Evolutionary conservation across 2,113 vertebrate species (phyloP).

Genomic region (Pomatostomus ruficeps): DNA sequence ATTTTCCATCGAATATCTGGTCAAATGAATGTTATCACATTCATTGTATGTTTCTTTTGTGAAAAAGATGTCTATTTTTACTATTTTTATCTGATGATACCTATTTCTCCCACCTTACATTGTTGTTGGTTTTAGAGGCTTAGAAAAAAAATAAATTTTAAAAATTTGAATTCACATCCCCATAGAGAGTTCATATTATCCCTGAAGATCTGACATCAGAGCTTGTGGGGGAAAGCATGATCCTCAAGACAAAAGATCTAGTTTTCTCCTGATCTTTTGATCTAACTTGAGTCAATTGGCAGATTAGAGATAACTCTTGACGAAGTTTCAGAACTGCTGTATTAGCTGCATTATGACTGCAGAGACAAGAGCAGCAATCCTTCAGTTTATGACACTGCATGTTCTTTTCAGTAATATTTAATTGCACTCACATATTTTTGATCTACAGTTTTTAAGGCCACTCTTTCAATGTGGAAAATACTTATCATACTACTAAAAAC

Average conservation of each 20-base stretch:
- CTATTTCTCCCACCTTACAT: not conserved
- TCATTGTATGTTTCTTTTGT: not conserved
- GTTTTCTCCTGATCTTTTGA: not conserved
- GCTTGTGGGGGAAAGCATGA: not conserved
- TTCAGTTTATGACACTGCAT: not conserved
- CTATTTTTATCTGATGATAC: not conserved
- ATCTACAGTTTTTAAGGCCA: not conserved
- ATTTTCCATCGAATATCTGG: not conserved
- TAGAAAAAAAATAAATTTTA: not conserved
- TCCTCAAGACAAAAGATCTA: not conserved
- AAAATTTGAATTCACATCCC: not conserved
- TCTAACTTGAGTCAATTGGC: not conserved
- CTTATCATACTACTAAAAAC: not conserved
- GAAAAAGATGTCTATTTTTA: not conserved
- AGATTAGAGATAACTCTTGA: not conserved
- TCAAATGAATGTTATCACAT: not conserved
- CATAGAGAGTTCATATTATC: not conserved
- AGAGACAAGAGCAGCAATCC: not conserved
- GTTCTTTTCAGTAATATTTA: not conserved
- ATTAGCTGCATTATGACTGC: not conserved
- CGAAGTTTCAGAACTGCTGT: not conserved
- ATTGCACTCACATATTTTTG: not conserved
- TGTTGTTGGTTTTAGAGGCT: not conserved
- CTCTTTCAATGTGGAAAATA: not conserved
- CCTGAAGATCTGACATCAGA: not conserved